Conservation (phyloP, 2,113 vertebrate species). For the Tachuris rubrigastra region DNA sequence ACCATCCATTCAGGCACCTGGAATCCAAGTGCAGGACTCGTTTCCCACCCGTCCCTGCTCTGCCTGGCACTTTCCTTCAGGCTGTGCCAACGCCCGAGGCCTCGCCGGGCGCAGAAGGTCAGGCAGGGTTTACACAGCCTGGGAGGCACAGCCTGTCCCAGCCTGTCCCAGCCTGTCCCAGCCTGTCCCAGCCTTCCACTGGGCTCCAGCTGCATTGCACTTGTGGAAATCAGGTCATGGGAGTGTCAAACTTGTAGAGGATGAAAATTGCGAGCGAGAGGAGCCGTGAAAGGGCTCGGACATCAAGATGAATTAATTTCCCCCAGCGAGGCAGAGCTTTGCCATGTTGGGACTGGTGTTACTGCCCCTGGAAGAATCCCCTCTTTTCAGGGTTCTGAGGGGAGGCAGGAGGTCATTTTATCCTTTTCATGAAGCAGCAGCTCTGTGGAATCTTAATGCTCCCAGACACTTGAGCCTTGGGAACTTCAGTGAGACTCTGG, state of each 20-base stretch:
- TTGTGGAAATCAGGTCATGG: background rate
- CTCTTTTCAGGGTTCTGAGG: background rate
- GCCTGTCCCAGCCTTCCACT: background rate
- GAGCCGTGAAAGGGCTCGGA: background rate
- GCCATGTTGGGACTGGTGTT: background rate
- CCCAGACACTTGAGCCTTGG: background rate
- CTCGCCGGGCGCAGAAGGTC: background rate
- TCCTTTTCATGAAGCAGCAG: background rate
- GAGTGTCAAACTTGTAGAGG: background rate
- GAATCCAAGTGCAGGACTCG: background rate
- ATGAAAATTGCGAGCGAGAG: background rate
- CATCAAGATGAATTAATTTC: background rate
- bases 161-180: no score
- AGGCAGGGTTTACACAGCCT: background rate
- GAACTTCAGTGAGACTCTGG: background rate
- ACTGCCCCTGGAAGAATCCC: background rate
- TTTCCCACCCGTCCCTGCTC: accelerated
- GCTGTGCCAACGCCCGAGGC: background rate
- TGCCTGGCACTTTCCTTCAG: background rate
- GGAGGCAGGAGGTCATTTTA: background rate
- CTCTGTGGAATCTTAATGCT: background rate
- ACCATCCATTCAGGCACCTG: background rate
- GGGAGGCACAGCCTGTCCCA: background rate
- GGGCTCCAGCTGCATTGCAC: accelerated
- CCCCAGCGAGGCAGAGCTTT: background rate